Evolutionary conservation across 2,888 invertebrate genomes (phyloP).

Genomic region (Cephonodes hylas): DNA sequence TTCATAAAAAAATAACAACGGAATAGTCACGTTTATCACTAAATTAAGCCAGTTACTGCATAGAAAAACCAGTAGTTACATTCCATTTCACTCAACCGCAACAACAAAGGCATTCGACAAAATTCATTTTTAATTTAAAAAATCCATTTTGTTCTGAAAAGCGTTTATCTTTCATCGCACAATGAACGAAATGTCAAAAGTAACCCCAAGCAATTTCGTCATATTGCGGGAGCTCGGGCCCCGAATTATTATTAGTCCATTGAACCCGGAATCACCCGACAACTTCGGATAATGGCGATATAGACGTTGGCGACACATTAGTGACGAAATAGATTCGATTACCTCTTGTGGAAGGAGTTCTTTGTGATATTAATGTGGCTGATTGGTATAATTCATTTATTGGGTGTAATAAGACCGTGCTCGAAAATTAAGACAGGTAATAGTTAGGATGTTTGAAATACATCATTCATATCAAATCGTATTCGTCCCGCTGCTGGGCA

Average conservation of each 20-base stretch:
- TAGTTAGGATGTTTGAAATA: no score
- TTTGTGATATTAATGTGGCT: background rate
- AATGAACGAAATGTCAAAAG: conserved; percentile 1
- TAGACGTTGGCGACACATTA: background rate
- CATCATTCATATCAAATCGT: no score
- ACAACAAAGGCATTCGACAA: background rate
- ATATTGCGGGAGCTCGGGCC: conserved; percentile 3
- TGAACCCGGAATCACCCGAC: conserved; percentile 1
- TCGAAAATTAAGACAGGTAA: no score
- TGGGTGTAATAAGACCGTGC: no score
- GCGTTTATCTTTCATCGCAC: background rate
- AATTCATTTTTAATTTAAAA: background rate
- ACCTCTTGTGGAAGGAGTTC: background rate
- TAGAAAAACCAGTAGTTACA: background rate
- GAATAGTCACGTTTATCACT: no score
- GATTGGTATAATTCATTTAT: background rate
- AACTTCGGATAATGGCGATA: background rate
- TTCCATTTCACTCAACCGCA: background rate
- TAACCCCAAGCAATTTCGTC: conserved; percentile 11
- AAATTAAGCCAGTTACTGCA: no score
- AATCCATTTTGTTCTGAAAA: background rate
- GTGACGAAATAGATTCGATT: background rate
- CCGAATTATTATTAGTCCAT: conserved; percentile 13
- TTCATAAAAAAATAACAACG: no score
- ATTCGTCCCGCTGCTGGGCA: no score